Evolutionary conservation across 2,888 invertebrate species (phyloP), one percentile per base, ranked within the genome.

Genomic region (Bombyx huttoni): DNA sequence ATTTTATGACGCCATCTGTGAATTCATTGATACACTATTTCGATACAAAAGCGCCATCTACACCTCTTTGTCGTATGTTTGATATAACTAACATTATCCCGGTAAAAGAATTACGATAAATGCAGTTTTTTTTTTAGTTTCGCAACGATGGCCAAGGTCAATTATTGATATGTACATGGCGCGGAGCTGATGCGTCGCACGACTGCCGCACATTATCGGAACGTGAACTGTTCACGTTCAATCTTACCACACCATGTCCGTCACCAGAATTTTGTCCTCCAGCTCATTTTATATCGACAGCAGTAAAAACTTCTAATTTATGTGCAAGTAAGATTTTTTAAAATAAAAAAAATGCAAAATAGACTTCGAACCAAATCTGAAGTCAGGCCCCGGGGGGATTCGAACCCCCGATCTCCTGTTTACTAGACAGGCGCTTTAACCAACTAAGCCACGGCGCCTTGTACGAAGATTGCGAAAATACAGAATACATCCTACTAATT

Each of bases 101-200:
- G 3, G 40, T 40, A 10, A 8, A 3, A 40, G 12, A 1, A 10
- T 40, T 40, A 5, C 6, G 12, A 1, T 40, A 10, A 10, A 6
- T 10, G 7, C 40, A 40, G 8, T 45, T 54, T 54, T 54, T 52
- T 46, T 63, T 63, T 48, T 54, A 89, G 88, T 81, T 93, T 60
- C 89, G 89, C 59, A 90, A 89, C 52, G 74, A 78, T 33, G 89
- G 86, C 0, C 89, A 88, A 64, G 91, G 91, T 0, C 78, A 74
- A 50, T 70, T 93, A 49, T 77, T 82, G 50, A 89, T 92, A 1
- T 94, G 94, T 64, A 89, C 89, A 51, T 89, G 91, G 73, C 78
- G 87, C 6, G 78, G 84, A 1, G 78, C 79, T 8, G 85, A 88
- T 46, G 64, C 71, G 1, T 74, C 86, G 14, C 87, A 81, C 61